Evolutionary conservation across 2,113 vertebrate genomes (phyloP).

Genomic region (Willisornis vidua): DNA sequence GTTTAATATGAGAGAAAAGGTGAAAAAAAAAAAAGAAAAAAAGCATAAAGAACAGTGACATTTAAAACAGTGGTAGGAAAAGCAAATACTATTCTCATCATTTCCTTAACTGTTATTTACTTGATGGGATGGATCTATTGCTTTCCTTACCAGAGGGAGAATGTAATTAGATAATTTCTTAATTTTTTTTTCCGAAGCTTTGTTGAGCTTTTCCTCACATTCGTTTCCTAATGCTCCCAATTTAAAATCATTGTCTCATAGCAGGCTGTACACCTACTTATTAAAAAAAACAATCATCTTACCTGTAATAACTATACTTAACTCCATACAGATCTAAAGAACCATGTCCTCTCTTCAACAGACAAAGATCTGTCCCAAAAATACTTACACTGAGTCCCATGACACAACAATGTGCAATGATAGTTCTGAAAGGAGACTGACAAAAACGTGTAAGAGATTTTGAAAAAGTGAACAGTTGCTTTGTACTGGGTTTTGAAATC

Average conservation of each 20-base stretch:
- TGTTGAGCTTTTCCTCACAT: not conserved
- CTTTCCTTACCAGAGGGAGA: not conserved
- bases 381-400: not conserved
- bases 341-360: not conserved
- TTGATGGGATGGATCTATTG: not conserved
- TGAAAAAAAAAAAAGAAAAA: not conserved
- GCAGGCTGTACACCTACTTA: not conserved
- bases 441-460: not conserved
- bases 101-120: not conserved
- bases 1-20: not conserved
- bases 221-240: not conserved
- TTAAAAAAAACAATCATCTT: not conserved
- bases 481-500: not conserved
- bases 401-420: not conserved
- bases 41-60: not conserved
- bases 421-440: not conserved
- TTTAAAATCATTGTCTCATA: not conserved
- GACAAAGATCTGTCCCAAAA: not conserved
- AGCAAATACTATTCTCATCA: not conserved
- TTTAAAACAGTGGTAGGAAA: conserved; percentile 22
- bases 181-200: not conserved
- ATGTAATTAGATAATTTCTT: not conserved
- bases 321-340: not conserved
- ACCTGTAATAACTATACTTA: not conserved
- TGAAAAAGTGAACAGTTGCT: not conserved